Evolutionary conservation across 2,888 invertebrate genomes (phyloP), one percentile per base, ranked within the genome.

Genomic region (Cryptus viduatorius): DNA sequence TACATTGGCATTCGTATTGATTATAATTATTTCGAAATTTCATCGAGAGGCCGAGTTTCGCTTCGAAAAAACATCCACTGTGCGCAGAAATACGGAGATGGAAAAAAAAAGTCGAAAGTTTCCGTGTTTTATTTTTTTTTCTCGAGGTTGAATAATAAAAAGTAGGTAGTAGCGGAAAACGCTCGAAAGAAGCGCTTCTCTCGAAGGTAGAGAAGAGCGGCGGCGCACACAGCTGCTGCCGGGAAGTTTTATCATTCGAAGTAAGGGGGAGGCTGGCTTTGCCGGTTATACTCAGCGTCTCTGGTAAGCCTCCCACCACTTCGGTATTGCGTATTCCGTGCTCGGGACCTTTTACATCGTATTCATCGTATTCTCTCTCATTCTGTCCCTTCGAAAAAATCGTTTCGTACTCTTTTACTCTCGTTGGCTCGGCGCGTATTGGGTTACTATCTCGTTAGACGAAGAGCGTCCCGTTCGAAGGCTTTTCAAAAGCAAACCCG

Each of bases 401-500:
- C 61, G n/a, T 46, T 29, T 14, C 65, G 2, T 65, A 24, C 71
- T 53, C 82, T 37, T 48, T 77, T 77, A 37, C 59, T 78, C 73
- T 48, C 42, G 16, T 44, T 37, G 12, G 48, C 61, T 4, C 65
- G 37, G 16, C 61, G 80, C 80, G 69, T 87, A 87, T 87, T 86
- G 87, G 86, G 88, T 90, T 90, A 88, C 90, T 90, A 87, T 88
- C 82, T 88, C 86, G 87, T 87, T 86, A 75, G 87, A 85, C 82
- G 61, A 37, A 37, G 37, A 71, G 80, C 86, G 56, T 46, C 79
- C 65, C 61, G 71, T 84, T 42, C 87, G 79, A 85, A 86, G 85
- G 83, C 67, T 86, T 90, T 91, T 90, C 86, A 89, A 91, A 91
- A 90, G 90, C 89, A 88, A 91, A 90, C 87, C 80, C 75, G 69